A percentile compares a stretch with the other conserved stretches of the same genome.
Conservation (phyloP, 2,797 vertebrate species). For the Takifugu rubripes region DNA sequence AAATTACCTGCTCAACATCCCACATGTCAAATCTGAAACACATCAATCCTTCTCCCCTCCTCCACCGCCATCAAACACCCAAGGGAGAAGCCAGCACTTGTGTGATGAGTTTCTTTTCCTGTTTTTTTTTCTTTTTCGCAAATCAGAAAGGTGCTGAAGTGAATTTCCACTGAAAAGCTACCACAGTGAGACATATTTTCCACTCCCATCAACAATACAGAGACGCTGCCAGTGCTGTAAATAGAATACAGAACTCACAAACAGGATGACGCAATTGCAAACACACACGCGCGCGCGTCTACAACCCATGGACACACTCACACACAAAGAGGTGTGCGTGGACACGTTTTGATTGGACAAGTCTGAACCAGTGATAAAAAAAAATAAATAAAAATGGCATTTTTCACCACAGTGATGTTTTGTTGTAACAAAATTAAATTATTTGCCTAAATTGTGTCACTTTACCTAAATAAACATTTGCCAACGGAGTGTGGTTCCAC, state of each 20-base stretch:
- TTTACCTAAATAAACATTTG: background rate
- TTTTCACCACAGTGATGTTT: too few relatives aligned
- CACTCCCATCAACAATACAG: slow-evolving; percentile 66
- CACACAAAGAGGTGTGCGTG: background rate
- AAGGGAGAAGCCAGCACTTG: slow-evolving; percentile 6
- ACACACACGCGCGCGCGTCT: slow-evolving; percentile 16
- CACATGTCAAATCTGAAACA: slow-evolving; percentile 28
- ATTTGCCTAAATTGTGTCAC: background rate
- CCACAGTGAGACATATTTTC: slow-evolving; percentile 72
- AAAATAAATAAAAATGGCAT: too few relatives aligned
- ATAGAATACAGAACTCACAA: slow-evolving; percentile 65
- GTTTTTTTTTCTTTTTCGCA: slow-evolving; percentile 2
- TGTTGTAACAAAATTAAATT: background rate
- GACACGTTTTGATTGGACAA: too few relatives aligned
- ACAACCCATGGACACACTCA: background rate
- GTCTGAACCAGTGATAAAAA: too few relatives aligned
- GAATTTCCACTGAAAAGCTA: slow-evolving; percentile 59
- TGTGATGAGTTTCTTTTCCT: slow-evolving; percentile 32
- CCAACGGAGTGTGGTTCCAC: background rate
- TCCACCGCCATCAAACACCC: slow-evolving; percentile 20
- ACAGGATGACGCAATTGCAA: slow-evolving; percentile 39
- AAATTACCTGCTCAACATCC: slow-evolving; percentile 42
- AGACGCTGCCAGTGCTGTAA: slow-evolving; percentile 66
- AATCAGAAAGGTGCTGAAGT: slow-evolving; percentile 62
- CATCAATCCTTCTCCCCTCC: slow-evolving; percentile 1